Evolutionary conservation across 2,797 vertebrate genomes (phyloP).

Genomic region (Melanotaenia boesemani): DNA sequence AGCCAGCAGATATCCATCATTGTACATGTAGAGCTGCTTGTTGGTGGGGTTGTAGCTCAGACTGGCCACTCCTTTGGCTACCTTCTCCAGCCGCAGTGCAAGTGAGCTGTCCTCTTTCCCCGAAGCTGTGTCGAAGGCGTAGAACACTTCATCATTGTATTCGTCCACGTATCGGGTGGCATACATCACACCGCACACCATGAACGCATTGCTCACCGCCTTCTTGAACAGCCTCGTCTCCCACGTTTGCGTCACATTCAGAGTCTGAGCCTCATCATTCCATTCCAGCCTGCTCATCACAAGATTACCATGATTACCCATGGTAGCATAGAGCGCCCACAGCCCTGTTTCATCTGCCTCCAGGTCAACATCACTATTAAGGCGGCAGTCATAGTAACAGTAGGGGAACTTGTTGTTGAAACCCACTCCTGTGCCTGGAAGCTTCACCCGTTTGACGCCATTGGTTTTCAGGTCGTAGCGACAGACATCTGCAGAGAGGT

Average conservation of each 20-base stretch:
- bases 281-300: slow-evolving; percentile 73
- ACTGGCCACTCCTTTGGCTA: slow-evolving; percentile 73
- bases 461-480: slow-evolving; percentile 73
- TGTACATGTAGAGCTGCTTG: slow-evolving; percentile 79
- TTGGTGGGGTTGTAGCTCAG: slow-evolving; percentile 80
- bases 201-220: slow-evolving; percentile 77
- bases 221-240: slow-evolving; percentile 81
- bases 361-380: slow-evolving; percentile 76
- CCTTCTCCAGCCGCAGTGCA: slow-evolving; percentile 72
- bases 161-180: slow-evolving; percentile 74
- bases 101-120: slow-evolving; percentile 76
- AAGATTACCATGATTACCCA: slow-evolving; percentile 79
- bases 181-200: slow-evolving; percentile 81
- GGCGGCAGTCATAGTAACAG: slow-evolving; percentile 79
- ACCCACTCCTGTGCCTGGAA: slow-evolving; percentile 67
- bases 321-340: slow-evolving; percentile 80
- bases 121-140: slow-evolving; percentile 79
- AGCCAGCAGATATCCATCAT: slow-evolving; percentile 78
- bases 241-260: slow-evolving; percentile 80
- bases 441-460: slow-evolving; percentile 40
- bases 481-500: slow-evolving; percentile 69
- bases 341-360: slow-evolving; percentile 76
- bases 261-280: slow-evolving; percentile 32
- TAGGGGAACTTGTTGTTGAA: slow-evolving; percentile 80
- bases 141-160: slow-evolving; percentile 79